Conservation (phyloP, 2,888 invertebrate genomes). For the Hofmannophila pseudospretella region DNA sequence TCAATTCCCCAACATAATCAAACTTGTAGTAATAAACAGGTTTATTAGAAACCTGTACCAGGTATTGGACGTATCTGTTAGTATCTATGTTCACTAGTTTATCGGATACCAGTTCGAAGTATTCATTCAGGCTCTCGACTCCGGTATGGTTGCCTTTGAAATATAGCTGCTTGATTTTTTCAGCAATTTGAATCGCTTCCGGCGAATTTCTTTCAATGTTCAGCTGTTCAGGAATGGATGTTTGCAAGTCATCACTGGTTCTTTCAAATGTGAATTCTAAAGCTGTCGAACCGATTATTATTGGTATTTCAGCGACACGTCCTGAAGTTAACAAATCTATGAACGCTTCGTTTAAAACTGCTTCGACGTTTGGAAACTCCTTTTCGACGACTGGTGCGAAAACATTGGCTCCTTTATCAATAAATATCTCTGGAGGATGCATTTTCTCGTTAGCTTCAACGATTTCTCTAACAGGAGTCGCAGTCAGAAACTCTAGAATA, state of each 20-base stretch:
- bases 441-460: conserved; percentile 43
- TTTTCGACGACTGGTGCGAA: conserved; percentile 55
- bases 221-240: conserved; percentile 47
- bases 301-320: conserved; percentile 48
- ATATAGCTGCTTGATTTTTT: conserved; percentile 47
- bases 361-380: conserved; percentile 57
- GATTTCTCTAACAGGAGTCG: conserved; percentile 53
- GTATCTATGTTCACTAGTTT: conserved; percentile 42
- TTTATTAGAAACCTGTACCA: conserved; percentile 48
- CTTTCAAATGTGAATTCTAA: conserved; percentile 42
- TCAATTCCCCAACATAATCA: conserved; percentile 59
- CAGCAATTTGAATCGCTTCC: conserved; percentile 42
- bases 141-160: conserved; percentile 41
- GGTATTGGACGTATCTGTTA: conserved; percentile 53
- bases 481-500: conserved; percentile 50
- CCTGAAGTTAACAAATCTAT: conserved; percentile 55
- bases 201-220: conserved; percentile 45
- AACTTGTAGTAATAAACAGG: conserved; percentile 64
- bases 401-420: conserved; percentile 19
- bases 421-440: conserved; percentile 17
- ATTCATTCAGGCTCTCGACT: conserved; percentile 41
- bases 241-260: conserved; percentile 45
- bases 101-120: conserved; percentile 52
- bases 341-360: conserved; percentile 50
- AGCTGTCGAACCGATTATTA: conserved; percentile 55